Evolutionary conservation across 2,888 invertebrate species (phyloP).

Genomic region (Glaucopsyche alexis): DNA sequence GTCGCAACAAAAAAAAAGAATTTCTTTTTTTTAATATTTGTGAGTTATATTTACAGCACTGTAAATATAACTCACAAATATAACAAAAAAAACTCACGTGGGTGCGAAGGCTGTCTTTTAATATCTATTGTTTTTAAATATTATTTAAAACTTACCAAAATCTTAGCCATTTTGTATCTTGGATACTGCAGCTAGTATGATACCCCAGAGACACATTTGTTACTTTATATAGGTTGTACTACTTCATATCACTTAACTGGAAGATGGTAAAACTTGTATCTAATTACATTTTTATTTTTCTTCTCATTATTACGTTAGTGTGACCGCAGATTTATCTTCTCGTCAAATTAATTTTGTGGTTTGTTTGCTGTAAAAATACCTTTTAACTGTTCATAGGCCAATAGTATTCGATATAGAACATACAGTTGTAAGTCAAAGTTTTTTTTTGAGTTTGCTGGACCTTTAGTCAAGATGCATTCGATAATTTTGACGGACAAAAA

Average conservation of each 20-base stretch:
- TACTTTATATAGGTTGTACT: neutral
- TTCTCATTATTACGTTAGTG: neutral
- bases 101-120: too few species aligned
- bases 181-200: neutral
- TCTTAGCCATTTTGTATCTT: conserved; percentile 34
- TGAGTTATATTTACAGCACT: too few species aligned
- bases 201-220: neutral
- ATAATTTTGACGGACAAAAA: too few species aligned
- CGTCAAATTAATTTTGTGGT: neutral
- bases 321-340: neutral
- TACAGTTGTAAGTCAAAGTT: neutral
- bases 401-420: neutral
- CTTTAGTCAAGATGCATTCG: too few species aligned
- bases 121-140: neutral
- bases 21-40: too few species aligned
- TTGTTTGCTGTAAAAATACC: neutral
- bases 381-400: too few species aligned
- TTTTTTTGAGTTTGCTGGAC: too few species aligned
- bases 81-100: too few species aligned
- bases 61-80: too few species aligned
- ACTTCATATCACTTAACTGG: neutral
- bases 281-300: conserved; percentile 7
- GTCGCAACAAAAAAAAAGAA: too few species aligned
- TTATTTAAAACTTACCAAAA: conserved; percentile 34
- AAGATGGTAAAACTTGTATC: neutral